Evolutionary conservation across 1,140 invertebrate genomes (phyloP).

Genomic region (Pygmarrhopalites habei): DNA sequence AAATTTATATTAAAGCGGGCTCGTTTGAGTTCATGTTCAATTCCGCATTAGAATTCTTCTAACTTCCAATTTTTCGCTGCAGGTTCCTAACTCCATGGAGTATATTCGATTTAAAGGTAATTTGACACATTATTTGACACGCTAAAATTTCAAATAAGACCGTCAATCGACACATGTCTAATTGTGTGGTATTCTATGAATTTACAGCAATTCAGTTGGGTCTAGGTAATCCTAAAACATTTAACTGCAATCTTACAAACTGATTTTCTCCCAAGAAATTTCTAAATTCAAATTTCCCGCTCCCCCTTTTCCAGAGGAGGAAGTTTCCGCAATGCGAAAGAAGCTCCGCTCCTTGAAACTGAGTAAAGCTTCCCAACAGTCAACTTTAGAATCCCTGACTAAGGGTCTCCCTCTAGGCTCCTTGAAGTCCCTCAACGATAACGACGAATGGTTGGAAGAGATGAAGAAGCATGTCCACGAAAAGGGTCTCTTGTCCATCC

Average conservation of each 20-base stretch:
- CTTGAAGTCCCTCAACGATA: neutral
- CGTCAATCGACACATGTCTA: too few relatives aligned
- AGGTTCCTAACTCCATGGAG: constrained; percentile 18
- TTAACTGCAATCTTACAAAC: too few relatives aligned
- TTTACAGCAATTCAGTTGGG: too few relatives aligned
- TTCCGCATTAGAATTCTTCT: too few relatives aligned
- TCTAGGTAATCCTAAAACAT: too few relatives aligned
- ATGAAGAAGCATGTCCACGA: constrained; percentile 10
- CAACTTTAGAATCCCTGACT: neutral
- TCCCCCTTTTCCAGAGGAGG: constrained; percentile 3
- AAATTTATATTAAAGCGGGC: neutral
- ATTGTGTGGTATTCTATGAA: too few relatives aligned
- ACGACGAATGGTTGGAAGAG: constrained; percentile 14
- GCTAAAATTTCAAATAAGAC: too few relatives aligned
- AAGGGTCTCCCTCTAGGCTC: neutral
- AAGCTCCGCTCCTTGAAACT: neutral
- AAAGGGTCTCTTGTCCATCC: neutral
- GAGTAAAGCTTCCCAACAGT: neutral
- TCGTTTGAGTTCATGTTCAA: too few relatives aligned
- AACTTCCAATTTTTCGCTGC: too few relatives aligned
- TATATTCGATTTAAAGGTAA: constrained; percentile 19
- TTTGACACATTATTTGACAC: too few relatives aligned
- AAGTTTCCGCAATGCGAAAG: neutral
- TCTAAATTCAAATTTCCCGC: too few relatives aligned
- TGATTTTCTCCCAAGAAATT: too few relatives aligned